A percentile compares a stretch with the other conserved stretches of the same genome.
Evolutionary conservation across 2,113 vertebrate species (phyloP).

Genomic region (Phylloscopus trochiloides): DNA sequence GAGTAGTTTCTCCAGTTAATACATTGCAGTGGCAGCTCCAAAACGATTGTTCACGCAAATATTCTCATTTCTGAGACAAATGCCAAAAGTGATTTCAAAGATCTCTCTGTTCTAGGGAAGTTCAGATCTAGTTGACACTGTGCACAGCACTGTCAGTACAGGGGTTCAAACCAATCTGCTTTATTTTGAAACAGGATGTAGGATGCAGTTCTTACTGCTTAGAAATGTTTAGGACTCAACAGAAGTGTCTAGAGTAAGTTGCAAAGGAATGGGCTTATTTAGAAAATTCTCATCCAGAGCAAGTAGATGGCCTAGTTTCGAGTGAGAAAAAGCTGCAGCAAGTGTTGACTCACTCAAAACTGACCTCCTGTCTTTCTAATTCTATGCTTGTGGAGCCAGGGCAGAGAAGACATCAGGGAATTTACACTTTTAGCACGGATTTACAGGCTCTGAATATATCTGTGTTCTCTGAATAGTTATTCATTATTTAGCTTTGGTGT

Average conservation of each 20-base stretch:
- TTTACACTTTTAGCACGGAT: accelerated
- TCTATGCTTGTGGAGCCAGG: background rate
- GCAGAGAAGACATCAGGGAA: background rate
- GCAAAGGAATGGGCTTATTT: background rate
- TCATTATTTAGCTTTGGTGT: background rate
- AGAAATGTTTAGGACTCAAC: background rate
- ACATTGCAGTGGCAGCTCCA: background rate
- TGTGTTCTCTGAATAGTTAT: background rate
- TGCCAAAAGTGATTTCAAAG: background rate
- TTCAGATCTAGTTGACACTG: background rate
- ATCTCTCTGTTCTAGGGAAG: background rate
- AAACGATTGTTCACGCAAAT: background rate
- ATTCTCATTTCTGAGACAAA: background rate
- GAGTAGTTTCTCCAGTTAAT: background rate
- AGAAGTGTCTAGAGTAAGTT: background rate
- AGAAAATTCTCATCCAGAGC: background rate
- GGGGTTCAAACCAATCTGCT: background rate
- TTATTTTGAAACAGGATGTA: background rate
- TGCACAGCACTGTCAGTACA: background rate
- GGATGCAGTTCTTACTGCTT: background rate
- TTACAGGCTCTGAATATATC: background rate
- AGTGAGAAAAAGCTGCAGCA: background rate
- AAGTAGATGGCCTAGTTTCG: background rate
- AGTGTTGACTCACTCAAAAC: background rate
- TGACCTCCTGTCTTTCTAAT: background rate